Evolutionary conservation across 2,888 invertebrate genomes (phyloP).

Genomic region (Macrosoma leucophasiata): DNA sequence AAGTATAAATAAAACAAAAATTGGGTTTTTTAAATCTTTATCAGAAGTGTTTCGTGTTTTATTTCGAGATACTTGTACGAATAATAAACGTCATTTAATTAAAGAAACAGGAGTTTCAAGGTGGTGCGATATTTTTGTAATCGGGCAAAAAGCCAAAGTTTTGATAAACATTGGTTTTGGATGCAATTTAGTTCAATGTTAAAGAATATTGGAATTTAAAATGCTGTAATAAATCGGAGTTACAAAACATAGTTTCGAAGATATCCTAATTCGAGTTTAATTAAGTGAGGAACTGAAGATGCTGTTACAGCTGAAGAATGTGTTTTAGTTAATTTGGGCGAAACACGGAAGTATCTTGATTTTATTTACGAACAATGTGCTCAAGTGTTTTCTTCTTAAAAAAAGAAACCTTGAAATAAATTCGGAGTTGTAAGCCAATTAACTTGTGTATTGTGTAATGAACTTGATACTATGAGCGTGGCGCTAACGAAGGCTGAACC

Average conservation of each 20-base stretch:
- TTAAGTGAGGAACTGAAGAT: slow-evolving; percentile 11
- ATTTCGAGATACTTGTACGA: slow-evolving; percentile 3
- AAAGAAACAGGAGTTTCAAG: slow-evolving; percentile 38
- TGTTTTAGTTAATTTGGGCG: slow-evolving; percentile 18
- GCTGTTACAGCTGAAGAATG: slow-evolving; percentile 4
- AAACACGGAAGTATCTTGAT: slow-evolving; percentile 13
- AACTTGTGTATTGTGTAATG: neutral
- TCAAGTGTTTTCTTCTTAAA: slow-evolving; percentile 1
- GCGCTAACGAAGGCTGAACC: slow-evolving; percentile 41
- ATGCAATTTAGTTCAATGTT: slow-evolving; percentile 25
- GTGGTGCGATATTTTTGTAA: slow-evolving; percentile 57
- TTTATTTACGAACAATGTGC: slow-evolving; percentile 1
- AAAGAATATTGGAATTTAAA: slow-evolving; percentile 36
- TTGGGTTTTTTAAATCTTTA: no score
- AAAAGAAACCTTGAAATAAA: slow-evolving; percentile 4
- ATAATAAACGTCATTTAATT: slow-evolving; percentile 36
- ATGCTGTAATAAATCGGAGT: slow-evolving; percentile 13
- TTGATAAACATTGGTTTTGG: slow-evolving; percentile 35
- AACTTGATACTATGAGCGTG: slow-evolving; percentile 31
- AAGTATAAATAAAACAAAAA: no score
- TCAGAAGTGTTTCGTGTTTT: no score
- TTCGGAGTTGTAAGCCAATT: slow-evolving; percentile 7
- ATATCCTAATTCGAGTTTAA: slow-evolving; percentile 5
- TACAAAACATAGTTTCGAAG: neutral
- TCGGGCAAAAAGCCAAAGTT: slow-evolving; percentile 55